A percentile compares a stretch with the other conserved stretches of the same genome.
phyloP scores from a whole-genome alignment of 1,140 invertebrate genomes.

The Eurosta solidaginis region DNA sequence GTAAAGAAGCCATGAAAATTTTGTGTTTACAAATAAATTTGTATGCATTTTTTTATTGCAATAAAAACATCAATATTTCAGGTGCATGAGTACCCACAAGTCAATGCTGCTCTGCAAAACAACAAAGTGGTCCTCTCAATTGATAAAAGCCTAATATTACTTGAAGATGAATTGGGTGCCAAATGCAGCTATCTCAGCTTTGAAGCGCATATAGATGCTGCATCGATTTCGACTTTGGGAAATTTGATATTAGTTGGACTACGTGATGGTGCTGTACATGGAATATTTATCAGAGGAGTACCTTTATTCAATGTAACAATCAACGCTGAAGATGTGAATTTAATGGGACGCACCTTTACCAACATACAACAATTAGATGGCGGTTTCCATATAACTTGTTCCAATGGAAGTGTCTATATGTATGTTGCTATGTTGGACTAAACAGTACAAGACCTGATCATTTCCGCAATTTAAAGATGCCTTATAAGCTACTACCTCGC shows the following conservation, averaged over 20 bases:
- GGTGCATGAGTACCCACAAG: slow-evolving; percentile 44
- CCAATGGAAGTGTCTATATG: slow-evolving; percentile 53
- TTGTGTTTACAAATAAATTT: not conserved
- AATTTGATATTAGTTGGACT: slow-evolving; percentile 54
- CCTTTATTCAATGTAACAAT: slow-evolving; percentile 44
- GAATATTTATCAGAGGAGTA: slow-evolving; percentile 50
- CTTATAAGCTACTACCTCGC: too few species aligned
- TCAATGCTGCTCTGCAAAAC: slow-evolving; percentile 48
- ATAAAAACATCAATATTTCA: not conserved
- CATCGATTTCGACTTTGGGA: slow-evolving; percentile 48
- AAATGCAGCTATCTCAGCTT: slow-evolving; percentile 52
- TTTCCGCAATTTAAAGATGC: not conserved
- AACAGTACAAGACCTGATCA: not conserved
- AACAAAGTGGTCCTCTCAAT: slow-evolving; percentile 53
- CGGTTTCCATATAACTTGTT: slow-evolving; percentile 47
- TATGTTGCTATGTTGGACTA: slow-evolving; percentile 20
- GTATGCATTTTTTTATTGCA: too few species aligned
- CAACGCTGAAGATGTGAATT: slow-evolving; percentile 46
- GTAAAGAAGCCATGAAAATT: slow-evolving; percentile 33
- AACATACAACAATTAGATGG: slow-evolving; percentile 46
- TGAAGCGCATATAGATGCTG: slow-evolving; percentile 46
- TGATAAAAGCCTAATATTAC: slow-evolving; percentile 50
- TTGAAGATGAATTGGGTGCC: slow-evolving; percentile 53
- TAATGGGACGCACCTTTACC: slow-evolving; percentile 41
- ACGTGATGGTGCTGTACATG: slow-evolving; percentile 54